Evolutionary conservation across 2,797 vertebrate genomes (phyloP).

Genomic region (Cetoscarus ocellatus): DNA sequence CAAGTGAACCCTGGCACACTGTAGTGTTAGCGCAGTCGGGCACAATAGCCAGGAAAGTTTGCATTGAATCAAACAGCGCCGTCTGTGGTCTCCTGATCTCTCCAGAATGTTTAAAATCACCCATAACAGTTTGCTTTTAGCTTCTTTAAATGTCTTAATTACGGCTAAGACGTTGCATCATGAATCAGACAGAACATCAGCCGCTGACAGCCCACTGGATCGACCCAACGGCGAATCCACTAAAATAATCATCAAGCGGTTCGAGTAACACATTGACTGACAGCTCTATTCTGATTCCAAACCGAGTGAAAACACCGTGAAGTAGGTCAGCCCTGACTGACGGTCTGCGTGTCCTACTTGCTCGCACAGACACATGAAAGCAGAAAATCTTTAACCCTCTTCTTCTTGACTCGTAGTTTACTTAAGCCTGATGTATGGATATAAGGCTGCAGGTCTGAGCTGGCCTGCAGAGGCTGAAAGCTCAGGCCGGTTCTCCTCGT

Average conservation of each 20-base stretch:
- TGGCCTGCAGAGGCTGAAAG: constrained; percentile 17
- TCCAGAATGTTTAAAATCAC: constrained; percentile 31
- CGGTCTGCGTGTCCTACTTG: constrained; percentile 18
- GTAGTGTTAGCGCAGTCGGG: constrained; percentile 22
- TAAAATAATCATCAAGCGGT: constrained; percentile 19
- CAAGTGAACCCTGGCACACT: constrained; percentile 37
- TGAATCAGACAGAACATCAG: constrained; percentile 16
- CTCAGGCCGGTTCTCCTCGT: constrained; percentile 6
- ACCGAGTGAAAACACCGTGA: constrained; percentile 6
- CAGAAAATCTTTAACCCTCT: constrained; percentile 42
- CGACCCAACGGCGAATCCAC: neutral
- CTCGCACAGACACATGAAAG: constrained; percentile 14
- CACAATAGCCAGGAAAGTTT: constrained; percentile 49
- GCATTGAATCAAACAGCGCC: constrained; percentile 34
- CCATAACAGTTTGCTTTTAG: constrained; percentile 16
- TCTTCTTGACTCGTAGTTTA: constrained; percentile 52
- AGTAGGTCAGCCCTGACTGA: constrained; percentile 25
- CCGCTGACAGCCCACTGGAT: constrained; percentile 8
- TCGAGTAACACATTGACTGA: constrained; percentile 13
- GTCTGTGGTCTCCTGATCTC: constrained; percentile 17
- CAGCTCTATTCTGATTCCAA: constrained; percentile 4
- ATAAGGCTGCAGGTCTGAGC: constrained; percentile 42
- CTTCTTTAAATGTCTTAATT: constrained; percentile 19
- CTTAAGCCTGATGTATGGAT: constrained; percentile 54
- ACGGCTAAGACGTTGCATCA: neutral